phyloP scores from a whole-genome alignment of 1,140 invertebrate genomes.

The Prorops nasuta region DNA sequence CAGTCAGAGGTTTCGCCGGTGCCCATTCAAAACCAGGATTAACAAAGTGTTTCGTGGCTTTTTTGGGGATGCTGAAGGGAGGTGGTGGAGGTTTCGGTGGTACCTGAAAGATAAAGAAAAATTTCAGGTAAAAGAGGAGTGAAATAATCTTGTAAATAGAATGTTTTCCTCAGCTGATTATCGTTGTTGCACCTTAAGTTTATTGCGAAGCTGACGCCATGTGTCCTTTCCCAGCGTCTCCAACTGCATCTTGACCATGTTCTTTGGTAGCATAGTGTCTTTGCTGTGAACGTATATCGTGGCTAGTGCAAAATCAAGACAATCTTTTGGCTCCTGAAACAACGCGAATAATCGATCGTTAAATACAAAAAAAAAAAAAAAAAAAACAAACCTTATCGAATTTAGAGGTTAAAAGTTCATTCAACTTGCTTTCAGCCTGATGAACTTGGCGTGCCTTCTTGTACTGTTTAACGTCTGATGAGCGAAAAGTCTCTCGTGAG shows the following conservation, averaged over 20 bases:
- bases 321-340: constrained; percentile 41
- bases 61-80: background rate
- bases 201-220: constrained; percentile 48
- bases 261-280: constrained; percentile 40
- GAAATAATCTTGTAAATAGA: too few species aligned
- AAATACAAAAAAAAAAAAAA: too few species aligned
- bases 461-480: constrained; percentile 51
- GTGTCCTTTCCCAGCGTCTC: constrained; percentile 43
- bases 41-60: constrained; percentile 10
- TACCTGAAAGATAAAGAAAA: background rate
- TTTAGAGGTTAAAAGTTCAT: background rate
- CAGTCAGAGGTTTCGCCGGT: background rate
- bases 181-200: constrained; percentile 52
- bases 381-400: too few species aligned
- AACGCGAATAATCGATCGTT: constrained; percentile 1
- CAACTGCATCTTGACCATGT: constrained; percentile 40
- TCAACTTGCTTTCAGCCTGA: background rate
- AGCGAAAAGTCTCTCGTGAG: constrained; percentile 46
- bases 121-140: too few species aligned
- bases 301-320: constrained; percentile 42
- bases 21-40: background rate
- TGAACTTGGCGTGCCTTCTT: constrained; percentile 11
- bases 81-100: background rate
- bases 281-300: constrained; percentile 41
- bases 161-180: too few species aligned